A percentile compares a stretch with the other conserved stretches of the same genome.
Evolutionary conservation across 2,113 vertebrate genomes (phyloP).

Genomic region (Nycticorax nycticorax): DNA sequence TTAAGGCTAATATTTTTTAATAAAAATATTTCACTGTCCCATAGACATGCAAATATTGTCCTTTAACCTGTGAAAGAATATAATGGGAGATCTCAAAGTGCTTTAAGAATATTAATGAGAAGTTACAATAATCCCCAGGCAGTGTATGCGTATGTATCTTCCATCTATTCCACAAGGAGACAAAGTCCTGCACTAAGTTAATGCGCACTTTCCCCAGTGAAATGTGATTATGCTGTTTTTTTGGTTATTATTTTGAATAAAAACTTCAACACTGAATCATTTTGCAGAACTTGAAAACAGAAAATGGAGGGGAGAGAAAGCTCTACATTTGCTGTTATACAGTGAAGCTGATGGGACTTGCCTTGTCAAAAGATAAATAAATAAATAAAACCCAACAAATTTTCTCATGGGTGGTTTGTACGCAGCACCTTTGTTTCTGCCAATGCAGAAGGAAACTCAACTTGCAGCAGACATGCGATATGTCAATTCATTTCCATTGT

Average conservation of each 20-base stretch:
- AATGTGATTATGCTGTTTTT: background rate
- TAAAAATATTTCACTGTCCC: constrained; percentile 34
- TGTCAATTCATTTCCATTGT: constrained; percentile 36
- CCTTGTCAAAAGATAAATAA: constrained; percentile 18
- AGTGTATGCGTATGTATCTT: background rate
- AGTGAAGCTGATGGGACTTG: background rate
- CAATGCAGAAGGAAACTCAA: background rate
- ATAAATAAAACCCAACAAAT: background rate
- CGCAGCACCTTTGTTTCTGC: constrained; percentile 17
- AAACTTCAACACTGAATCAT: background rate
- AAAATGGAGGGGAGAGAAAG: background rate
- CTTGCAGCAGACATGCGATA: background rate
- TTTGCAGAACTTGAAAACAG: background rate
- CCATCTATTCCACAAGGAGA: background rate
- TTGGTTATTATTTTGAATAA: background rate
- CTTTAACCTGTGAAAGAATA: constrained; percentile 31
- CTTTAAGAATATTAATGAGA: constrained; percentile 28
- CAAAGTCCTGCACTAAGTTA: background rate
- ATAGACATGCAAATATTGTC: constrained; percentile 33
- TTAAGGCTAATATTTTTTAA: constrained; percentile 15
- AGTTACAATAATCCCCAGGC: background rate
- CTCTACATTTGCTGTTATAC: background rate
- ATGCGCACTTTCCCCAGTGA: background rate
- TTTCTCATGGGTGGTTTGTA: background rate
- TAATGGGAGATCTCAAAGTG: background rate